These are phyloP conservation scores for Crotalus tigris DNA, from an alignment of 2,113 vertebrate genomes.

Conservation along the genomic window DNA sequence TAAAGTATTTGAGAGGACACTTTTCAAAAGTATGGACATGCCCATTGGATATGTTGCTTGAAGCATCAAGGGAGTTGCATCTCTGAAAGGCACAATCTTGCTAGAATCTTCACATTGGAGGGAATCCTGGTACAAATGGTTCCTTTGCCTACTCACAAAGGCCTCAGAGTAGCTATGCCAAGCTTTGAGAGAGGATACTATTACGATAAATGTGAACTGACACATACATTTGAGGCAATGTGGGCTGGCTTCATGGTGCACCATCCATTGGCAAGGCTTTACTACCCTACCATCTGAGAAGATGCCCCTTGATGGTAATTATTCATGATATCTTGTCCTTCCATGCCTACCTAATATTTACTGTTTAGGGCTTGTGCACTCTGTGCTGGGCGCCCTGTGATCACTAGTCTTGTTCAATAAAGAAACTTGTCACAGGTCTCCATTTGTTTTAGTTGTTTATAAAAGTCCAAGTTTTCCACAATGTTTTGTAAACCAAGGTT, in stretches of 20 bases:
- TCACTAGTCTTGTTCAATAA: neutral
- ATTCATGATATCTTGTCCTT: neutral
- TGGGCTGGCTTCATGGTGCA: neutral
- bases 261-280: neutral
- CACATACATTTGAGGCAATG: neutral
- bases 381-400: neutral
- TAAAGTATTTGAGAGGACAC: neutral
- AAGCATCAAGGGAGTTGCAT: neutral
- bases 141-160: neutral
- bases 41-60: neutral
- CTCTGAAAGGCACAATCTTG: neutral
- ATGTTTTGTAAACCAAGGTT: neutral
- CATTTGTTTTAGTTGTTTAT: neutral
- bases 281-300: neutral
- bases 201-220: neutral
- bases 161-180: neutral
- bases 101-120: neutral
- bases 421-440: neutral
- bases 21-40: neutral
- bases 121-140: neutral
- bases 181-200: neutral
- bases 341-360: neutral
- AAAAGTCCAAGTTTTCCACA: neutral
- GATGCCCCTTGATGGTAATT: neutral
- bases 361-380: neutral